phyloP scores from a whole-genome alignment of 2,113 vertebrate genomes.

The Protobothrops mucrosquamatus region DNA sequence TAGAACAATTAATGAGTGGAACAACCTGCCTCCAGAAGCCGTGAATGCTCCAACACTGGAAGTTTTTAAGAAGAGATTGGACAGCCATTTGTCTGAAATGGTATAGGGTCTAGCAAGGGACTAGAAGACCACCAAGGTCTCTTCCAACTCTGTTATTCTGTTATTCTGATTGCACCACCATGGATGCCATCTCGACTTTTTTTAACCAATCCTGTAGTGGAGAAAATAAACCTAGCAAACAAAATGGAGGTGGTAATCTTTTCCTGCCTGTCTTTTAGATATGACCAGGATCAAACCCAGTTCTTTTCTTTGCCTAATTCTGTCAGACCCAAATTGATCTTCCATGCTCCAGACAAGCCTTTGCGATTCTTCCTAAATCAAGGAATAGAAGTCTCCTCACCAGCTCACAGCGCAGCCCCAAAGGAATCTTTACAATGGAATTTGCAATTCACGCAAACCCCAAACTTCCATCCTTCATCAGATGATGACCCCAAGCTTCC shows the following conservation, averaged over 20 bases:
- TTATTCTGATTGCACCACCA: background rate
- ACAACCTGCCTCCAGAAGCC: too few species aligned
- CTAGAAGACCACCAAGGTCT: too few species aligned
- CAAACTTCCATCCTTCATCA: background rate
- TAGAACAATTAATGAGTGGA: too few species aligned
- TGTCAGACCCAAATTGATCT: background rate
- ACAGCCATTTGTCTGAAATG: too few species aligned
- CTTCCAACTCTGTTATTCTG: too few species aligned
- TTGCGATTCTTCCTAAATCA: background rate
- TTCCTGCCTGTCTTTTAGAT: background rate
- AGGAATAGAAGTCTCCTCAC: background rate
- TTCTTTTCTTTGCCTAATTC: background rate
- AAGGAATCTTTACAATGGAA: background rate
- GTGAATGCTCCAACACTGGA: too few species aligned
- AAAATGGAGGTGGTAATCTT: background rate
- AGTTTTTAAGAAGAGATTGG: too few species aligned
- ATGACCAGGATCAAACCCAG: background rate
- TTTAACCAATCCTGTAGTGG: background rate
- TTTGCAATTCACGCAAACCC: background rate
- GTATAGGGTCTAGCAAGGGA: too few species aligned
- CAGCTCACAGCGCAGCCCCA: background rate
- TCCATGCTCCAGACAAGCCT: background rate
- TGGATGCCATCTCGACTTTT: background rate
- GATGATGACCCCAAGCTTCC: background rate
- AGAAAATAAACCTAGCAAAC: background rate